These are phyloP conservation scores for Myotis myotis DNA, from an alignment of 2,797 vertebrate genomes.

Conservation along the genomic window DNA sequence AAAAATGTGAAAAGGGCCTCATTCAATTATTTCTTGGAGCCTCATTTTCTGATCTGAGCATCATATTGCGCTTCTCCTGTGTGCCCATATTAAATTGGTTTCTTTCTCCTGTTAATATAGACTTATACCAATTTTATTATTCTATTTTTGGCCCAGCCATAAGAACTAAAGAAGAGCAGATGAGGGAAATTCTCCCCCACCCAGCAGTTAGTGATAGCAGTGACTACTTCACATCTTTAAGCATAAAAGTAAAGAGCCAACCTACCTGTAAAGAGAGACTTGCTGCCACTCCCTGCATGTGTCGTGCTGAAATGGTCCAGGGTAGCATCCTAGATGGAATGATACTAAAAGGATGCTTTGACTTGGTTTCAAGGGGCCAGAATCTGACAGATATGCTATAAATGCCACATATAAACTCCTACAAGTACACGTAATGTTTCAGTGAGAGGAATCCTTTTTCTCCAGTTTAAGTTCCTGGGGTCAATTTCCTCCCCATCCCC, in stretches of 20 bases:
- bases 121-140: neutral
- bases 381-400: neutral
- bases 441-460: neutral
- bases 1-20: neutral
- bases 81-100: neutral
- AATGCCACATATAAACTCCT: neutral
- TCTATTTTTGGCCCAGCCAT: neutral
- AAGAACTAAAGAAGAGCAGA: neutral
- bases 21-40: neutral
- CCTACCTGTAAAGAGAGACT: neutral
- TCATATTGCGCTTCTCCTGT: neutral
- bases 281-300: neutral
- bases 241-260: neutral
- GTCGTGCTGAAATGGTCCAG: neutral
- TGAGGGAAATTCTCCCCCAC: neutral
- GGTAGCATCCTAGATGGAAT: neutral
- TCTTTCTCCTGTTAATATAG: neutral
- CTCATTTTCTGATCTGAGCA: neutral
- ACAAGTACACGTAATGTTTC: neutral
- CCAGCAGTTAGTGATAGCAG: neutral
- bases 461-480: neutral
- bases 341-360: neutral
- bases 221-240: neutral
- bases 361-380: conserved; percentile 9
- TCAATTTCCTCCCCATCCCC: neutral